A percentile compares a stretch with the other conserved stretches of the same genome.
phyloP scores from a whole-genome alignment of 1,140 invertebrate genomes.

The Babylonia areolata region DNA sequence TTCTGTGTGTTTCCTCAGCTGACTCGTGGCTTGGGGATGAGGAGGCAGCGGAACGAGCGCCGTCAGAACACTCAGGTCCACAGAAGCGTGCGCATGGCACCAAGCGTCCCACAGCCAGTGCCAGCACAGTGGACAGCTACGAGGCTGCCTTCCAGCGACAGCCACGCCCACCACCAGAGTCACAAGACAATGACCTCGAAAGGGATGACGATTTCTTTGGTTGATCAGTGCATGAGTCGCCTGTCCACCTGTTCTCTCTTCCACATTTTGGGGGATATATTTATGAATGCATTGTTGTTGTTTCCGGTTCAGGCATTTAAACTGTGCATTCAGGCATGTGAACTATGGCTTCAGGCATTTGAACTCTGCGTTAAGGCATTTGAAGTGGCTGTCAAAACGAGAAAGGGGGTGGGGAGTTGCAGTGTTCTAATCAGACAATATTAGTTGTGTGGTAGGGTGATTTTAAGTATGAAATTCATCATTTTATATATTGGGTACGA shows the following conservation, averaged over 20 bases:
- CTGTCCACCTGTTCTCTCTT: not conserved
- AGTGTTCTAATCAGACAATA: no score
- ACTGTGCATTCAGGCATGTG: no score
- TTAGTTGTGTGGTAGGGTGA: no score
- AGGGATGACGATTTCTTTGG: slow-evolving; percentile 33
- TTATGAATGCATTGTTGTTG: no score
- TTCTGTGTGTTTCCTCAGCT: slow-evolving; percentile 21
- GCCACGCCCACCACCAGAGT: not conserved
- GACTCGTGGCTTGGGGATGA: slow-evolving; percentile 39
- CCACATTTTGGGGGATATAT: no score
- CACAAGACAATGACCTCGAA: not conserved
- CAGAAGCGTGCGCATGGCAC: not conserved
- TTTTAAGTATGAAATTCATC: no score
- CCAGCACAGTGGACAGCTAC: slow-evolving; percentile 38
- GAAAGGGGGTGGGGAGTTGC: no score
- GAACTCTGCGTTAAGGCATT: no score
- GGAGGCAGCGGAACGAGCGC: not conserved
- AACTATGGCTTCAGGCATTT: no score
- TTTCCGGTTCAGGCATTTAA: no score
- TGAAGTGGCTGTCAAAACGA: no score
- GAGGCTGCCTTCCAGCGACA: slow-evolving; percentile 34
- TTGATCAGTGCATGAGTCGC: not conserved
- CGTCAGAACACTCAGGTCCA: slow-evolving; percentile 13
- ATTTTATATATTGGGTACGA: no score
- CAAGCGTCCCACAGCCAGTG: slow-evolving; percentile 2